These are phyloP conservation scores for Falcaria lacertinaria DNA, from an alignment of 2,888 invertebrate genomes.

Conservation along the genomic window DNA sequence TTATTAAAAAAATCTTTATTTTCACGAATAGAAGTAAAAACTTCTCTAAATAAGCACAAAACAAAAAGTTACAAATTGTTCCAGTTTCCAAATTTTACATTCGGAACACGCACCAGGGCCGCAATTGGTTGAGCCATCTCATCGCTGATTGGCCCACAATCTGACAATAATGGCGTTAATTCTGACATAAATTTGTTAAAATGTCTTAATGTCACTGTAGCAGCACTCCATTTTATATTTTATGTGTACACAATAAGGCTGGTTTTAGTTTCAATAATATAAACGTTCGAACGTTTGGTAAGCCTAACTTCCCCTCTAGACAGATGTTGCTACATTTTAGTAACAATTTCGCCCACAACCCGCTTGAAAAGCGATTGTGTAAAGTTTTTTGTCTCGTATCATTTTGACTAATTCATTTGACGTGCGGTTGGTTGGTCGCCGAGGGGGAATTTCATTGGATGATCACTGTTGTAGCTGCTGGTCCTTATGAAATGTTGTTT, in stretches of 20 bases:
- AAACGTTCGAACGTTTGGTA: constrained; percentile 4
- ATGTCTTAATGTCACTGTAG: constrained; percentile 16
- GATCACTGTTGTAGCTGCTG: constrained; percentile 61
- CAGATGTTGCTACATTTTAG: constrained; percentile 79
- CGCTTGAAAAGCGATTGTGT: constrained; percentile 68
- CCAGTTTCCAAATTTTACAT: constrained; percentile 69
- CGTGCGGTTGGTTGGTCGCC: constrained; percentile 73
- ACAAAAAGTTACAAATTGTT: constrained; percentile 69
- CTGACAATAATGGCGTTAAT: constrained; percentile 79
- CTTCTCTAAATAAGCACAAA: constrained; percentile 40
- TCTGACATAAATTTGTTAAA: constrained; percentile 26
- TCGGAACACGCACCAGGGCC: constrained; percentile 57
- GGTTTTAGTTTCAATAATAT: neutral
- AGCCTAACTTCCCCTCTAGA: constrained; percentile 57
- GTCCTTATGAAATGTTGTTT: constrained; percentile 44
- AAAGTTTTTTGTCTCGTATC: constrained; percentile 62
- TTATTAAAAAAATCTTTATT: constrained; percentile 25
- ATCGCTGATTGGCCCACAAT: constrained; percentile 70
- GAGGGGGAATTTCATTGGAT: constrained; percentile 64
- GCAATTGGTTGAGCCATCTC: constrained; percentile 59
- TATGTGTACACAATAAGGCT: neutral
- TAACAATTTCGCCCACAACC: constrained; percentile 76
- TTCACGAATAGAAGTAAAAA: constrained; percentile 44
- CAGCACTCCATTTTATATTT: constrained; percentile 12
- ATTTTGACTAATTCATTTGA: constrained; percentile 76